A percentile compares a stretch with the other conserved stretches of the same genome.
These are phyloP conservation scores for Micromussa lordhowensis DNA, from an alignment of 92 coral and sea anemone species.

Conservation along the genomic window DNA sequence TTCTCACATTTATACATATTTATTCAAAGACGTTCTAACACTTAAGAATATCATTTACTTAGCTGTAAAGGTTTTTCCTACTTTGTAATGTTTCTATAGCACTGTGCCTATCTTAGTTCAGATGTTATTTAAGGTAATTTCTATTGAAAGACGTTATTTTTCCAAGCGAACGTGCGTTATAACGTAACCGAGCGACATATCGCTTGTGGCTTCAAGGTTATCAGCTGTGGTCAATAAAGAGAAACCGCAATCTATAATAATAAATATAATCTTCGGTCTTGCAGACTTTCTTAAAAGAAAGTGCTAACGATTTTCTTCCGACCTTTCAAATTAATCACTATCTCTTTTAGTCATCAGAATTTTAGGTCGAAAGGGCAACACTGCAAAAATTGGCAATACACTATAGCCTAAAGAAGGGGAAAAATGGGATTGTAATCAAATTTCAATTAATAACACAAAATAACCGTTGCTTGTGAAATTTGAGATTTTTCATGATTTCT, in stretches of 20 bases:
- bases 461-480: background rate
- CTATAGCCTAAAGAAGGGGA: background rate
- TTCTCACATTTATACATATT: slow-evolving; percentile 24
- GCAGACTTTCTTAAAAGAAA: background rate
- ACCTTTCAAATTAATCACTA: background rate
- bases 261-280: background rate
- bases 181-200: background rate
- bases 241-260: slow-evolving; percentile 21
- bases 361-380: background rate
- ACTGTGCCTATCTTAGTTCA: slow-evolving; percentile 8
- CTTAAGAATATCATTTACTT: slow-evolving; percentile 35
- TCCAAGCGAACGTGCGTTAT: background rate
- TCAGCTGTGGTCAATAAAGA: slow-evolving; percentile 22
- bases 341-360: background rate
- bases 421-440: slow-evolving; percentile 3
- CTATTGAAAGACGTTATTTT: background rate
- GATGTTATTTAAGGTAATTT: background rate
- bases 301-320: background rate
- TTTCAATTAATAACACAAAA: slow-evolving; percentile 24
- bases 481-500: background rate
- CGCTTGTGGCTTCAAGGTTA: slow-evolving; percentile 1
- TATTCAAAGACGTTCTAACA: slow-evolving; percentile 9
- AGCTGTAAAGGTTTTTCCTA: slow-evolving; percentile 16
- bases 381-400: background rate
- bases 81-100: background rate